These are phyloP conservation scores for Oenanthe melanoleuca DNA, from an alignment of 2,113 vertebrate species.

Conservation along the genomic window DNA sequence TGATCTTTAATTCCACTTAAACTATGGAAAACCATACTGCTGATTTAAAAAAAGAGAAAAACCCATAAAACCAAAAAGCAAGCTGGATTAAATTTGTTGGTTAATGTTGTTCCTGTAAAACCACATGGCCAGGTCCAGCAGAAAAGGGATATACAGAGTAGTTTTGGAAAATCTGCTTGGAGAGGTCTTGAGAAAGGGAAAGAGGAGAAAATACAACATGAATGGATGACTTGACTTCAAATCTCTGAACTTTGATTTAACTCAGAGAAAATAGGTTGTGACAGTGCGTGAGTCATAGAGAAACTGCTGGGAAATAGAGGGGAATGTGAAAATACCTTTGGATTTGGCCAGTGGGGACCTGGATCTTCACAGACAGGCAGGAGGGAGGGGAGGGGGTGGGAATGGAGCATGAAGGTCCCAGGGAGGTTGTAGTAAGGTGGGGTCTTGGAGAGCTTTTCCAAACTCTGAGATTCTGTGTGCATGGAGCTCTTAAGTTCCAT, in stretches of 20 bases:
- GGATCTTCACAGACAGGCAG: fast-evolving
- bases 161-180: neutral
- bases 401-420: fast-evolving
- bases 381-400: neutral
- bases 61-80: neutral
- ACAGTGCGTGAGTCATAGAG: neutral
- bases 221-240: neutral
- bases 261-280: neutral
- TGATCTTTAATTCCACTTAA: neutral
- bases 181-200: neutral
- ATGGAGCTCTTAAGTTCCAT: fast-evolving
- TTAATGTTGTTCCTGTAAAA: neutral
- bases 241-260: neutral
- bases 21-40: neutral
- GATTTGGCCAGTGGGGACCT: neutral
- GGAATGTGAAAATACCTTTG: neutral
- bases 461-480: neutral
- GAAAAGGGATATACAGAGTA: neutral
- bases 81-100: neutral
- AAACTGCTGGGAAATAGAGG: neutral
- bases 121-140: fast-evolving
- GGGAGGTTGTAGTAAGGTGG: neutral
- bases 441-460: neutral
- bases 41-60: neutral
- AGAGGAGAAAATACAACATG: neutral